These are phyloP conservation scores for Camponotus floridanus DNA, from an alignment of 1,140 invertebrate species.

Conservation along the genomic window DNA sequence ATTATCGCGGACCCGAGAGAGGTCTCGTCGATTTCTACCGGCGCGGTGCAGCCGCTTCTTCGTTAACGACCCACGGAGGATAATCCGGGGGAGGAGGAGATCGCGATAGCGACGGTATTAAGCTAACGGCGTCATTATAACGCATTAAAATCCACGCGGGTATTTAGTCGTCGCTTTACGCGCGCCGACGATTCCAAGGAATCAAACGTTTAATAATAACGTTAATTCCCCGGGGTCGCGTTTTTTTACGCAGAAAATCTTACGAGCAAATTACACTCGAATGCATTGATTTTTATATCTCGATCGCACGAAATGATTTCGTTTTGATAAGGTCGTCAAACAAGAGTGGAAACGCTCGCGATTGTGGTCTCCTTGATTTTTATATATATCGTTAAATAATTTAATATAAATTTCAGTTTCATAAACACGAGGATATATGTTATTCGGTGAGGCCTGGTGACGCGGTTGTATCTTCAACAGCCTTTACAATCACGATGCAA, in stretches of 20 bases:
- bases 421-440: too few species aligned
- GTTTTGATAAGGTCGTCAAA: neutral
- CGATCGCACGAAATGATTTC: neutral
- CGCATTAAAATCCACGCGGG: conserved; percentile 61
- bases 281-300: neutral
- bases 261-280: neutral
- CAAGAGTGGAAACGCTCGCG: too few species aligned
- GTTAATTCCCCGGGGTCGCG: neutral
- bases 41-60: conserved; percentile 51
- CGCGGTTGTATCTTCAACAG: too few species aligned
- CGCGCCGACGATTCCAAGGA: neutral
- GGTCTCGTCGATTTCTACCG: conserved; percentile 58
- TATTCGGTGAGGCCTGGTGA: too few species aligned
- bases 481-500: neutral
- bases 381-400: too few species aligned
- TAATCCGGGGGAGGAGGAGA: neutral
- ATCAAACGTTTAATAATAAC: conserved; percentile 19
- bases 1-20: conserved; percentile 57
- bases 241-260: conserved; percentile 1
- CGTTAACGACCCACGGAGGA: conserved; percentile 62
- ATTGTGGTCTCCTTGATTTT: too few species aligned
- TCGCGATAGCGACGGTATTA: conserved; percentile 69
- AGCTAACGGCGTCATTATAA: conserved; percentile 67
- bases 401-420: too few species aligned
- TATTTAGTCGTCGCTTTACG: conserved; percentile 47